Evolutionary conservation across 2,113 vertebrate genomes (phyloP), one percentile per base, ranked within the genome.

Genomic region (Malurus cyaneus): DNA sequence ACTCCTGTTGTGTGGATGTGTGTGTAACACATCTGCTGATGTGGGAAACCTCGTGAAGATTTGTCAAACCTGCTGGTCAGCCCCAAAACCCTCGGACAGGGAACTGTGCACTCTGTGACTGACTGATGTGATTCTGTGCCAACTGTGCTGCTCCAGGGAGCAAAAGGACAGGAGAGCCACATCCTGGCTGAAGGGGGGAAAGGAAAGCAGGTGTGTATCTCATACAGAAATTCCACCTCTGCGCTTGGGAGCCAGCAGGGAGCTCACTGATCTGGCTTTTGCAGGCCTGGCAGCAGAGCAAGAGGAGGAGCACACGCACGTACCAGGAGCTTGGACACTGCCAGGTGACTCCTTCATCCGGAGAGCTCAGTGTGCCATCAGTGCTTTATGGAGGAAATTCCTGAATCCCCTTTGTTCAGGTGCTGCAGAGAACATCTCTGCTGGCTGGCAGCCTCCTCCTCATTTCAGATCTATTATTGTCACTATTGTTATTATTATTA

Each of bases 1-100:
- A 9, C 61, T 13, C 41, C 1, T 24, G 5, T 0, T 17, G 62
- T 50, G 12, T 3, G 28, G 1, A 9, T 28, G 12, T 3, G n/a
- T 36, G 39, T 25, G 52, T 7, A 1, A 56, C 41, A 8, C 62
- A 6, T 12, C 52, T 39, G 9, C 0, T 16, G 4, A 0, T 12
- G 42, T 16, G 52, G 42, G 52, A 17, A 20, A 6, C 42, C 41
- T 19, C 42, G 1, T 0, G 12, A 2, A 9, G 9, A 5, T n/a
- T 7, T n/a, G 44, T 69, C 64, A 69, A 2, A 59, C 14, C 18
- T 12, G 4, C 11, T 17, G 64, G 42, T 41, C 53, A 9, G 3
- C 14, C 29, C 79, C 79, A n/a, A 14, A 31, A 14, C 9, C 34
- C 29, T 32, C 2, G 0, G 53, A 29, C 18, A 8, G 61, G 47